These are phyloP conservation scores for Lampropteryx suffumata DNA, from an alignment of 2,888 invertebrate genomes.

Conservation along the genomic window DNA sequence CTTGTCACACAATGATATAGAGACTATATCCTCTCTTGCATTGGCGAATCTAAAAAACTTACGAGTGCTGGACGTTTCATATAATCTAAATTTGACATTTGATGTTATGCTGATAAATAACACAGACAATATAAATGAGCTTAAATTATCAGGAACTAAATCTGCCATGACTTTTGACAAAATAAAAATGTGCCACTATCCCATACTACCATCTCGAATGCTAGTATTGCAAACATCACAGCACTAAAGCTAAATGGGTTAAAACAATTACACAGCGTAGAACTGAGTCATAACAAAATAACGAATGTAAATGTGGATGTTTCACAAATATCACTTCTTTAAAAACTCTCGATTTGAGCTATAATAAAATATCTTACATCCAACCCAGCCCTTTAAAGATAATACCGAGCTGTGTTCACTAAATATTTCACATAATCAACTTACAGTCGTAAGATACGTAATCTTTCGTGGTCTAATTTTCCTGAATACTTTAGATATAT, in stretches of 20 bases:
- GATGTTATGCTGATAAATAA: conserved; percentile 36
- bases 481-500: conserved; percentile 55
- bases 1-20: conserved; percentile 50
- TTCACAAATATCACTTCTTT: conserved; percentile 47
- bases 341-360: conserved; percentile 53
- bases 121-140: conserved; percentile 36
- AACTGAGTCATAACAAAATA: conserved; percentile 50
- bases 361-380: conserved; percentile 53
- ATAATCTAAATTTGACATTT: conserved; percentile 48
- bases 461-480: conserved; percentile 52
- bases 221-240: conserved; percentile 44
- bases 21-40: conserved; percentile 36
- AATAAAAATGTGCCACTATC: conserved; percentile 34
- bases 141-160: conserved; percentile 51
- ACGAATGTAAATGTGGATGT: conserved; percentile 41
- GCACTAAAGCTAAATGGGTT: conserved; percentile 42
- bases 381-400: conserved; percentile 61
- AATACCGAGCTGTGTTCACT: conserved; percentile 44
- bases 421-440: conserved; percentile 60
- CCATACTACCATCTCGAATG: conserved; percentile 45
- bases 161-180: conserved; percentile 39
- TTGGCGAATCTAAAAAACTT: conserved; percentile 47
- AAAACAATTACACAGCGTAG: conserved; percentile 39
- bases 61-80: conserved; percentile 54
- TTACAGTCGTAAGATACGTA: conserved; percentile 54